Base-by-base conservation (phyloP, 2,113 vertebrate species). In the Oncorhynchus nerka region DNA sequence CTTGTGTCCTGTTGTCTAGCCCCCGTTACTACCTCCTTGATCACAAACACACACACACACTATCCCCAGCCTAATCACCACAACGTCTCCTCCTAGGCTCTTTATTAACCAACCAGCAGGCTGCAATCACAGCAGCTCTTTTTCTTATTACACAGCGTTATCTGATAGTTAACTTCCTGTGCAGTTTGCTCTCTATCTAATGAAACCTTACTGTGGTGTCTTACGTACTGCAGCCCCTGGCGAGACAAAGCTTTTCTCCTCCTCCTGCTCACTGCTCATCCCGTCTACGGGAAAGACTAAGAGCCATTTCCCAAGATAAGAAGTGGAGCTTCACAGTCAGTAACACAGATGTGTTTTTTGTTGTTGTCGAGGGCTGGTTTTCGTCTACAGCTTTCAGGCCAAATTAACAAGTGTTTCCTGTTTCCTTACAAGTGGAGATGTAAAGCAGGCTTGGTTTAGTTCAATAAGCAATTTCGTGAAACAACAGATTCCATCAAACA, bases 101-200 rank as follows among this genome's bases (percentile, higher is more conserved):
- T 79, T 80, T 83, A 83, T 81, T 84, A 87, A 82, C 70, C 64
- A 79, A 62, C 13, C n/a, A 62, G 73, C 9, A 45, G 39, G 39
- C 75, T 68, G 75, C 78, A 85, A 88, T 89, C 79, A 80, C 79
- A 81, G 78, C 75, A 82, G 81, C 71, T 70, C 66, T 76, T 77
- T 76, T 76, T 75, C 66, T 81, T 77, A 87, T 87, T 87, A 87
- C 39, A 45, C 71, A 55, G 71, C 77, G 70, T 85, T 83, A 89
- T 90, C 86, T 85, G 89, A 88, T 79, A 74, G 73, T 48, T 76
- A 78, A 83, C 82, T 81, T 81, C 79, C 80, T 84, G 79, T 64
- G 77, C 82, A 75, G 73, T 83, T 82, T 76, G 81, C 71, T 65
- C 39, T 64, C 86, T 57, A 71, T 84, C 73, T 71, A 84, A 80